A percentile compares a stretch with the other conserved stretches of the same genome.
Evolutionary conservation across 2,888 invertebrate species (phyloP).

Genomic region (Diogma glabrata): DNA sequence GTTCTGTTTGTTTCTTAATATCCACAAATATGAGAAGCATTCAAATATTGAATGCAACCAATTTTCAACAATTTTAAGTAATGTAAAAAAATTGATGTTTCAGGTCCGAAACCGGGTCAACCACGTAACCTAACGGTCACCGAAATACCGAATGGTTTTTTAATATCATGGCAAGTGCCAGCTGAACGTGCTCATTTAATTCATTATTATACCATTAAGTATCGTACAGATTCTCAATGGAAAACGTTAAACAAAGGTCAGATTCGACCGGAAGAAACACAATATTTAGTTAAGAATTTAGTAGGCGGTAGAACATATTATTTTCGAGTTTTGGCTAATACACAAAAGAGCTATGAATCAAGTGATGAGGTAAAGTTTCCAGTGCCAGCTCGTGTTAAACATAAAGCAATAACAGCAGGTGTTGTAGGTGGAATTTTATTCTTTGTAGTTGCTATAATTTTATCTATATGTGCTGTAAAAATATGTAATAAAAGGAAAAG

Average conservation of each 20-base stretch:
- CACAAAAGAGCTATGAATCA: conserved; percentile 72
- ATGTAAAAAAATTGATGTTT: not conserved
- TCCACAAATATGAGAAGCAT: too few relatives aligned
- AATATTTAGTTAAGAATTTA: conserved; percentile 85
- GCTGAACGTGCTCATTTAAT: conserved; percentile 68
- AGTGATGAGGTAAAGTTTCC: conserved; percentile 82
- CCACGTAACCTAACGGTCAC: conserved; percentile 84
- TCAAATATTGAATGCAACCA: too few relatives aligned
- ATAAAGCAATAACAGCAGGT: conserved; percentile 92
- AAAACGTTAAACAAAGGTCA: conserved; percentile 78
- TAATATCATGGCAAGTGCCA: conserved; percentile 83
- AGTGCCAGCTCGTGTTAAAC: conserved; percentile 82
- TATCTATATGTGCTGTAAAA: conserved; percentile 94
- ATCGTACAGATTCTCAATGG: conserved; percentile 81
- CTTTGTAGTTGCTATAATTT: conserved; percentile 93
- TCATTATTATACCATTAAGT: conserved; percentile 84
- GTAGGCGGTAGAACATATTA: conserved; percentile 85
- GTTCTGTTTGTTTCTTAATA: too few relatives aligned
- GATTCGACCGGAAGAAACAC: conserved; percentile 80
- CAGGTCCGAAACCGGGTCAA: conserved; percentile 85
- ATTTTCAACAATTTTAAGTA: too few relatives aligned
- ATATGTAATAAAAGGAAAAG: conserved; percentile 95
- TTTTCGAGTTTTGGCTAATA: conserved; percentile 83
- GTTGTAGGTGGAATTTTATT: conserved; percentile 94
- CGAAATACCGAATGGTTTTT: conserved; percentile 79